Conservation (phyloP, 2,888 invertebrate species). For the Macaria notata region DNA sequence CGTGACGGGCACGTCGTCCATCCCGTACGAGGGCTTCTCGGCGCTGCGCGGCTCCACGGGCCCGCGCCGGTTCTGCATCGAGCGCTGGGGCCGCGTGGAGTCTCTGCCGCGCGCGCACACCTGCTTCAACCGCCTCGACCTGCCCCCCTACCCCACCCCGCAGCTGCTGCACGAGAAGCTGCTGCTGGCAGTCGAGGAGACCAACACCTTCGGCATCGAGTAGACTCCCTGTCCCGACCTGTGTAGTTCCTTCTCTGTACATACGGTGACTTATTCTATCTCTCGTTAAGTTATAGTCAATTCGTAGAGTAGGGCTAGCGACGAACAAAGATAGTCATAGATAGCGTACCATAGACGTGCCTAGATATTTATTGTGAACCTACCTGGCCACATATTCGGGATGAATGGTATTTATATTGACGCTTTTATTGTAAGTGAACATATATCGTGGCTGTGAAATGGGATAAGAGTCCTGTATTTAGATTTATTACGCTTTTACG, state of each 20-base stretch:
- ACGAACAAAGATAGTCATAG: slow-evolving; percentile 59
- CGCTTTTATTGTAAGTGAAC: slow-evolving; percentile 71
- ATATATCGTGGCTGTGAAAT: slow-evolving; percentile 79
- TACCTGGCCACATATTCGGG: slow-evolving; percentile 57
- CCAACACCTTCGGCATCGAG: slow-evolving; percentile 98
- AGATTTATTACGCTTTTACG: slow-evolving; percentile 72
- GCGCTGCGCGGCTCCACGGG: slow-evolving; percentile 97
- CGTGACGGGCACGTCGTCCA: slow-evolving; percentile 98
- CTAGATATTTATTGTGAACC: slow-evolving; percentile 53
- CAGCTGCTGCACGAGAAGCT: slow-evolving; percentile 96
- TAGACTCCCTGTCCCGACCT: slow-evolving; percentile 72
- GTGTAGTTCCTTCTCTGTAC: no score
- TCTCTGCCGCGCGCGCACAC: slow-evolving; percentile 98
- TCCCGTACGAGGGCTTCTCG: slow-evolving; percentile 98
- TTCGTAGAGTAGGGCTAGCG: slow-evolving; percentile 55
- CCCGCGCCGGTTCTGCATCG: slow-evolving; percentile 97
- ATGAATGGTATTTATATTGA: slow-evolving; percentile 68
- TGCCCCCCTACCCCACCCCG: slow-evolving; percentile 97
- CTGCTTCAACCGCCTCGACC: slow-evolving; percentile 98
- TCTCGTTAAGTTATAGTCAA: slow-evolving; percentile 67
- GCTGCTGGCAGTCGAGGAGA: slow-evolving; percentile 96
- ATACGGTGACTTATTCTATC: slow-evolving; percentile 44
- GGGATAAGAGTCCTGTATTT: slow-evolving; percentile 64
- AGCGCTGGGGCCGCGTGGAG: slow-evolving; percentile 98
- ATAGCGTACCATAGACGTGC: slow-evolving; percentile 52